These are phyloP conservation scores for Tadarida brasiliensis DNA, from an alignment of 2,797 vertebrate species.

Conservation along the genomic window DNA sequence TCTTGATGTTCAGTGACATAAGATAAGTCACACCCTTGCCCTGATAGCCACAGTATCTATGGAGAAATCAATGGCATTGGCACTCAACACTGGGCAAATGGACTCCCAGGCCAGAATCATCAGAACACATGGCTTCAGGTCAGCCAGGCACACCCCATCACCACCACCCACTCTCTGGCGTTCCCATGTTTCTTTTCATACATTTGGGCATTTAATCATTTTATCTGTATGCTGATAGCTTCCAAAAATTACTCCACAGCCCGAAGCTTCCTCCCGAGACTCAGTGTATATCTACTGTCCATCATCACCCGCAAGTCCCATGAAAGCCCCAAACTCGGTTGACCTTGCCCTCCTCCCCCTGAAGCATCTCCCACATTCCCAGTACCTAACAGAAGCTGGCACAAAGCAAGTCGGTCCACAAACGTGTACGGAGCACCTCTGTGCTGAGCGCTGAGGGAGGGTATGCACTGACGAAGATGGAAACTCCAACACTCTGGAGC, in stretches of 20 bases:
- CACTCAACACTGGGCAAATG: not conserved
- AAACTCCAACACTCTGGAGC: not conserved
- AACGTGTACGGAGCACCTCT: not conserved
- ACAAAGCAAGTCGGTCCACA: not conserved
- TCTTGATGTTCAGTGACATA: not conserved
- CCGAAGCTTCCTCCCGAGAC: not conserved
- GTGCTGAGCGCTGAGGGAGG: not conserved
- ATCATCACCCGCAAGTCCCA: not conserved
- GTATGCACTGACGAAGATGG: accelerated
- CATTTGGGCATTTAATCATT: not conserved
- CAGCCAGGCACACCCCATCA: not conserved
- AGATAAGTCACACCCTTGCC: not conserved
- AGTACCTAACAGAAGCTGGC: not conserved
- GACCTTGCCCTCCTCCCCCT: not conserved
- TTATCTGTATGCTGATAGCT: not conserved
- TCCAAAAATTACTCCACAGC: not conserved
- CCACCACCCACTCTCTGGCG: not conserved
- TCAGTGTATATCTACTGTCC: not conserved
- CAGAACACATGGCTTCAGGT: not conserved
- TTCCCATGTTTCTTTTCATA: not conserved
- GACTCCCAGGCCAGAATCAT: not conserved
- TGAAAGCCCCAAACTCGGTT: not conserved
- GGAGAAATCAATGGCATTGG: not conserved
- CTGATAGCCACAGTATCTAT: not conserved
- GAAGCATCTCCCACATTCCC: not conserved